Evolutionary conservation across 2,113 vertebrate genomes (phyloP).

Genomic region (Thalassoma bifasciatum): DNA sequence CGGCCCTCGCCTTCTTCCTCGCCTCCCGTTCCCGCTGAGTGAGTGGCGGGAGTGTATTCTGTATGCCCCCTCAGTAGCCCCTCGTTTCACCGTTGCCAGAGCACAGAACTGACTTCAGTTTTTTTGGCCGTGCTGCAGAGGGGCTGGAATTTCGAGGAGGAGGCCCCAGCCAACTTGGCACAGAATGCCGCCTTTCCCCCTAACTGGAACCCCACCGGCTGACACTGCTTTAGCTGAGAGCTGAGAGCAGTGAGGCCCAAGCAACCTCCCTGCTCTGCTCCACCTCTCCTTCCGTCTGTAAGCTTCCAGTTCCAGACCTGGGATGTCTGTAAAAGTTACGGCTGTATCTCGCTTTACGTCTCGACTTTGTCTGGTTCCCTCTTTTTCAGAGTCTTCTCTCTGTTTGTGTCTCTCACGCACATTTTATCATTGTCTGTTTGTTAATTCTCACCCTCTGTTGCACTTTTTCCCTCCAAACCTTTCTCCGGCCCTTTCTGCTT

Average conservation of each 20-base stretch:
- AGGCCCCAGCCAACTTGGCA: constrained; percentile 84
- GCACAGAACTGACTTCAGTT: constrained; percentile 79
- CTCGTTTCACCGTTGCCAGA: constrained; percentile 74
- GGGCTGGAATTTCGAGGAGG: constrained; percentile 83
- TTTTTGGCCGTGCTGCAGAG: constrained; percentile 77
- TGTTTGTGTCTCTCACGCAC: constrained; percentile 33
- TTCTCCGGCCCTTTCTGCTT: constrained; percentile 14
- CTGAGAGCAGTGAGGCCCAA: constrained; percentile 75
- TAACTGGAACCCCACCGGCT: constrained; percentile 78
- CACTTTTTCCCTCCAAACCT: constrained; percentile 5
- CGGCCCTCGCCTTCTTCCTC: constrained; percentile 30
- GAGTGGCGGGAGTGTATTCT: constrained; percentile 70
- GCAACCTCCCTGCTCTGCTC: constrained; percentile 64
- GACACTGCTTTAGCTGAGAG: constrained; percentile 74
- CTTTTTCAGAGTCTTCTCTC: neutral
- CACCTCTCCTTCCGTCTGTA: constrained; percentile 55
- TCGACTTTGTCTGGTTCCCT: constrained; percentile 46
- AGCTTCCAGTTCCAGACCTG: constrained; percentile 67
- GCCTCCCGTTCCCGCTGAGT: constrained; percentile 65
- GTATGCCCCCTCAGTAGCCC: constrained; percentile 82
- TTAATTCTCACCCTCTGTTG: constrained; percentile 7
- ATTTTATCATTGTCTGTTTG: constrained; percentile 28
- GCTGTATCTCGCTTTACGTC: constrained; percentile 61
- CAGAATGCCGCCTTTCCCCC: constrained; percentile 75
- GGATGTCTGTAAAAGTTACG: constrained; percentile 76